Evolutionary conservation across 2,113 vertebrate genomes (phyloP), one percentile per base, ranked within the genome.

Genomic region (Salvelinus fontinalis): DNA sequence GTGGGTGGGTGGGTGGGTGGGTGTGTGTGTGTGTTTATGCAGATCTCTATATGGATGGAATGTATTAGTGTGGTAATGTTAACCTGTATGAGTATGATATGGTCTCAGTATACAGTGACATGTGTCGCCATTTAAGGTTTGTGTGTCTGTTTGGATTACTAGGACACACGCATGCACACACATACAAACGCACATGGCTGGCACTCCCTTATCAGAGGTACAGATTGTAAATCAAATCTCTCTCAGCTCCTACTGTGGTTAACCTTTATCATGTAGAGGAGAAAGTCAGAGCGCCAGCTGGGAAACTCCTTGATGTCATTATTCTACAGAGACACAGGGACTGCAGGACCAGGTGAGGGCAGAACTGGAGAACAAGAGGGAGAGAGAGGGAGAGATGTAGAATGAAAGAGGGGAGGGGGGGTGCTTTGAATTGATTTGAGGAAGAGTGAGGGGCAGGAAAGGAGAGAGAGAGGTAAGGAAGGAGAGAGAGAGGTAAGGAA

Each of bases 211-310:
- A 79, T 59, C 71, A 88, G 81, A 74, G 68, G 81, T 66, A 77
- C 79, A 81, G 81, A 87, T 82, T 90, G 81, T 85, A 87, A 88
- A 91, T 89, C 86, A 81, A 87, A 84, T 89, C 83, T 81, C 82
- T 78, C 60, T 78, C 16, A 67, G 75, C 78, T 77, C 75, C 59
- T 71, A 70, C 84, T 74, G 85, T 84, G 85, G 84, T 80, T 89
- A 88, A 90, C 89, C 90, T 91, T 83, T 87, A 86, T 78, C 82
- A 73, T 80, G 86, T 77, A 26, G 79, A 67, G 79, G 83, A 51
- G 84, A 82, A 81, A 76, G 70, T 70, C 75, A 77, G 83, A 89
- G 87, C 88, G 84, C 82, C 85, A 81, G 85, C 75, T 44, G 84
- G 75, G 51, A 54, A 14, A 16, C 31, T 44, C 75, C 18, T 71